These are phyloP conservation scores for Papilio elwesi DNA, from an alignment of 2,888 invertebrate genomes.

Conservation along the genomic window DNA sequence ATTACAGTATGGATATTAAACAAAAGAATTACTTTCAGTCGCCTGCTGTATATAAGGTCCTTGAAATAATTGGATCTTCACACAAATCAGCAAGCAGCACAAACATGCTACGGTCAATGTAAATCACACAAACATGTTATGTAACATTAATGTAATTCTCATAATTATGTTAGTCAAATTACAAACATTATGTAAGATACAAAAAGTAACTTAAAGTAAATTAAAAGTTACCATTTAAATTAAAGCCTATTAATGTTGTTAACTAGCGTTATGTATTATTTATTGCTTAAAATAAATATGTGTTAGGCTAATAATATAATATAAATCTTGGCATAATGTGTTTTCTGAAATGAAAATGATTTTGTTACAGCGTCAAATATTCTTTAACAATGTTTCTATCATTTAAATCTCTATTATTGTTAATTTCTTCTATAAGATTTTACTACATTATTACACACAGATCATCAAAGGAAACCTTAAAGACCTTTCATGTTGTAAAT, in stretches of 20 bases:
- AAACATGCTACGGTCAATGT: neutral
- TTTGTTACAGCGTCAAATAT: neutral
- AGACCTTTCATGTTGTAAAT: conserved; percentile 41
- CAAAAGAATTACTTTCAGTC: too few species aligned
- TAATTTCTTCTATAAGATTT: neutral
- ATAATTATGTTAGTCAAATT: neutral
- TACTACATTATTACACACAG: conserved; percentile 40
- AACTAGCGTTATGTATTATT: conserved; percentile 12
- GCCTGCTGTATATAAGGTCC: conserved; percentile 6
- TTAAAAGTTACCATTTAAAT: conserved; percentile 13
- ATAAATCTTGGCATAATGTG: conserved; percentile 14
- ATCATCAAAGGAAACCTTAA: neutral
- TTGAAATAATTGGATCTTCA: neutral
- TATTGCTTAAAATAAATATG: conserved; percentile 23
- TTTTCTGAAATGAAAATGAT: conserved; percentile 26
- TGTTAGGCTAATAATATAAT: conserved; percentile 2
- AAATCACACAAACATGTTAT: conserved; percentile 3
- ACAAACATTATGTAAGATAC: conserved; percentile 4
- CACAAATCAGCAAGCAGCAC: conserved; percentile 3
- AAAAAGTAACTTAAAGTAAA: neutral
- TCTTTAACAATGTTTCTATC: neutral
- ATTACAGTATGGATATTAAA: conserved; percentile 5
- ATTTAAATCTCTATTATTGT: neutral
- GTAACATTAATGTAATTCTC: neutral
- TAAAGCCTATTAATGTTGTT: conserved; percentile 34